Base-by-base conservation (phyloP, 2,797 vertebrate genomes). In the Acanthornis magna region DNA sequence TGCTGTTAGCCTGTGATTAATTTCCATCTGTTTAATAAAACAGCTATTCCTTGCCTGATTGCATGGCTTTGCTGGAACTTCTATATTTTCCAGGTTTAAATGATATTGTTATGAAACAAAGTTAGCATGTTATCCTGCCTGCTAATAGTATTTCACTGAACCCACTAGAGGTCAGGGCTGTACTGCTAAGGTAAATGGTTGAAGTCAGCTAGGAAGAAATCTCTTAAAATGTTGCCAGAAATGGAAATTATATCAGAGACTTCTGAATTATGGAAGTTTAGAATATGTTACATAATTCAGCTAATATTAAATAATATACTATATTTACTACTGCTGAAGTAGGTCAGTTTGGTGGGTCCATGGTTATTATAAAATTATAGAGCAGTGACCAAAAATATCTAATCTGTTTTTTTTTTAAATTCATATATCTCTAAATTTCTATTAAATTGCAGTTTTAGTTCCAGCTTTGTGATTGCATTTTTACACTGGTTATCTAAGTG, bases 101-200 rank as follows among this genome's bases (percentile, higher is more conserved):
- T 74, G 7, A 77, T 79, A 58, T 17, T 85, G 53, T 61, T 73
- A 21, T 71, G 61, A 83, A 88, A 71, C 7, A 7, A 57, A 42
- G 36, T 53, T 48, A 80, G 5, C 36, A 4, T 51, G 26, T 74
- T 83, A 38, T 77, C 23, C 36, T 94, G 85, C 36, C 50, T 92
- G 26, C 43, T 45, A 51, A 0, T 55, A 68, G 42, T 58, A n/a
- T 88, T 93, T 91, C 75, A 22, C 29, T 89, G 82, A 88, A 32
- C 7, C 96, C 97, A 92, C 96, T 96, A 97, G 97, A 96, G 95
- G 95, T 97, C 97, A 97, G 96, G 61, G 34, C 75, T 88, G 94
- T 77, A 96, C 94, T 88, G 67, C 85, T 47, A 77, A 88, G 45
- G 43, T 25, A 68, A 25, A 8, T 40, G 5, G 9, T 85, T 86